Conservation (phyloP, 2,113 vertebrate species). For the Cephalopterus ornatus region DNA sequence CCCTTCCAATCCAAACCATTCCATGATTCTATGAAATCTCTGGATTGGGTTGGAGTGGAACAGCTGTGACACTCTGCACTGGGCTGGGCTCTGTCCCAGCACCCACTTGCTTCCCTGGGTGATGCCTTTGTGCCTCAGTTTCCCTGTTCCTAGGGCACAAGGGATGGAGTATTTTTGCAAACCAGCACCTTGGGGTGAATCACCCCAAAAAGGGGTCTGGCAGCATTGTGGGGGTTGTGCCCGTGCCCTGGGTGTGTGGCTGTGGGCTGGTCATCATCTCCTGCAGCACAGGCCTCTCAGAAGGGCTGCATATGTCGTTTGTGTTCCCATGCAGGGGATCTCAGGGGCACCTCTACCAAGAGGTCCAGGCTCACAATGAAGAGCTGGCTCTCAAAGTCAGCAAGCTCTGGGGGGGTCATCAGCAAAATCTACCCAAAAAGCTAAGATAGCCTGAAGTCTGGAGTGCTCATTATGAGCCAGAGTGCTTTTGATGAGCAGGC, state of each 20-base stretch:
- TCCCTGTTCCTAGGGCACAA: not conserved
- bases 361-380: not conserved
- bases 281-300: fast-evolving
- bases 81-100: not conserved
- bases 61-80: fast-evolving
- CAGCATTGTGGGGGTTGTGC: not conserved
- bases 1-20: not conserved
- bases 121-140: not conserved
- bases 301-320: fast-evolving
- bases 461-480: not conserved
- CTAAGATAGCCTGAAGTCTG: not conserved
- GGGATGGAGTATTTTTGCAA: not conserved
- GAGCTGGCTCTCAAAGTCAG: not conserved
- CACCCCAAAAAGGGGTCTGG: not conserved
- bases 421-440: not conserved
- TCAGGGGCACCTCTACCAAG: not conserved
- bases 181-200: not conserved
- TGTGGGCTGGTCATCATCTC: fast-evolving
- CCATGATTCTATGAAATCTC: not conserved
- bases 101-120: not conserved
- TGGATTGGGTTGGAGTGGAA: not conserved
- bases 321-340: fast-evolving
- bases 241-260: not conserved
- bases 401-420: not conserved
- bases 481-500: not conserved